Evolutionary conservation across 2,797 vertebrate species (phyloP), one percentile per base, ranked within the genome.

Genomic region (Sebastes elongatus): DNA sequence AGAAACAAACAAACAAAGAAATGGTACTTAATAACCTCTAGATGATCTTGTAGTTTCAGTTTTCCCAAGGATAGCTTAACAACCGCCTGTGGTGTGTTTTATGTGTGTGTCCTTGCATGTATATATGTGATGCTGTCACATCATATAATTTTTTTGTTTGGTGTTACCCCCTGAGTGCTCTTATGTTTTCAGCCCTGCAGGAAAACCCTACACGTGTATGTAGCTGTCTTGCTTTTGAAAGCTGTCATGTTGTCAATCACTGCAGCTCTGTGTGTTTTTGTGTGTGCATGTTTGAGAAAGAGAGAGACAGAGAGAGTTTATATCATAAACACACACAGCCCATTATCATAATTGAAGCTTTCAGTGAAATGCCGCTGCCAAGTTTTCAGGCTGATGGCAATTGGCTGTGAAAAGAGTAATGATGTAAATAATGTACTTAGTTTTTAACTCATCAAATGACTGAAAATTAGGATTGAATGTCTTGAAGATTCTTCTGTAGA

Each of bases 81-180:
- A 74, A 67, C 63, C 1, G 74, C 86, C 83, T 70, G 57, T 63
- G 42, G 83, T 82, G 73, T 85, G 75, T 57, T 76, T 75, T 76
- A 23, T 80, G 69, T 74, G 30, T 28, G 56, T 78, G 71, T 68
- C 64, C 78, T 78, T 77, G 81, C 57, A 23, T 81, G 62, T 76
- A 66, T 78, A 64, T 86, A 71, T 84, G 79, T 67, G 76, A 76
- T 81, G 78, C 89, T 92, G 90, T 93, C 93, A 92, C 52, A 76
- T 76, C 63, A 64, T 68, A 86, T 92, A 86, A 87, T 82, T 68
- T 61, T 84, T 89, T 86, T 81, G 88, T 92, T 92, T 89, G 89
- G 83, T 67, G 52, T 77, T 79, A 71, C 78, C 76, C 83, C 85
- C 38, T 61, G 74, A 88, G 81, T 78, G 75, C 65, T 73, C 60